Conservation (phyloP, 2,797 vertebrate genomes). For the Sebastes minor region DNA sequence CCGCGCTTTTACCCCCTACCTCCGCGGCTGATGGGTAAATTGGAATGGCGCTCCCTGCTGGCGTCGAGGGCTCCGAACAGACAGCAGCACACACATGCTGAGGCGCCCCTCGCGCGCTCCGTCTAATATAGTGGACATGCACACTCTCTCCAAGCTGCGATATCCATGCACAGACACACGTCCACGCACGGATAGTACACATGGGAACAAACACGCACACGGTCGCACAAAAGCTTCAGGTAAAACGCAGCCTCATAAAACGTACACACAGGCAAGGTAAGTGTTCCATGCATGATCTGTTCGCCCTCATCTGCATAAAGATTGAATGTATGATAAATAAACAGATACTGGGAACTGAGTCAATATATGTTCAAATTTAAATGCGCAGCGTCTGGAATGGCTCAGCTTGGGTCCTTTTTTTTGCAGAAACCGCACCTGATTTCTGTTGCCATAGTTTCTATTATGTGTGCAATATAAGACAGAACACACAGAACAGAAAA, state of each 20-base stretch:
- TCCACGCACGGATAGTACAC: slow-evolving; percentile 43
- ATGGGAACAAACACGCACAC: slow-evolving; percentile 24
- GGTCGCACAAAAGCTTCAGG: slow-evolving; percentile 34
- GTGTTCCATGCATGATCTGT: slow-evolving; percentile 67
- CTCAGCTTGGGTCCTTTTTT: slow-evolving; percentile 60
- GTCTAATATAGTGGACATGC: slow-evolving; percentile 84
- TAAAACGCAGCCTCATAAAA: slow-evolving; percentile 51
- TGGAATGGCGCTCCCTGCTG: slow-evolving; percentile 84
- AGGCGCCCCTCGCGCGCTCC: slow-evolving; percentile 64
- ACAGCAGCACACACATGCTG: slow-evolving; percentile 77
- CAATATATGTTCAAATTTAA: slow-evolving; percentile 68
- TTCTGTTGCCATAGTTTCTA: slow-evolving; percentile 75
- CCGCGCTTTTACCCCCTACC: slow-evolving; percentile 77
- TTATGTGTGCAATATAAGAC: slow-evolving; percentile 50
- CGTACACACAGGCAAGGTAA: slow-evolving; percentile 44
- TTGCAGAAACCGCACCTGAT: slow-evolving; percentile 51
- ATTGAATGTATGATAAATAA: slow-evolving; percentile 77
- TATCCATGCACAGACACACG: slow-evolving; percentile 76
- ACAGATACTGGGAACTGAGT: slow-evolving; percentile 61
- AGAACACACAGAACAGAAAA: slow-evolving; percentile 21
- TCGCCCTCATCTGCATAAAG: slow-evolving; percentile 77
- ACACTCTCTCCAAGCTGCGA: slow-evolving; percentile 76
- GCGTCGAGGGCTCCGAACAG: slow-evolving; percentile 76
- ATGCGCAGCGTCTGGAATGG: slow-evolving; percentile 66
- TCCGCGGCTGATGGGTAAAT: slow-evolving; percentile 81